phyloP scores from a whole-genome alignment of 1,140 invertebrate species.

The Drosophila neocordata region DNA sequence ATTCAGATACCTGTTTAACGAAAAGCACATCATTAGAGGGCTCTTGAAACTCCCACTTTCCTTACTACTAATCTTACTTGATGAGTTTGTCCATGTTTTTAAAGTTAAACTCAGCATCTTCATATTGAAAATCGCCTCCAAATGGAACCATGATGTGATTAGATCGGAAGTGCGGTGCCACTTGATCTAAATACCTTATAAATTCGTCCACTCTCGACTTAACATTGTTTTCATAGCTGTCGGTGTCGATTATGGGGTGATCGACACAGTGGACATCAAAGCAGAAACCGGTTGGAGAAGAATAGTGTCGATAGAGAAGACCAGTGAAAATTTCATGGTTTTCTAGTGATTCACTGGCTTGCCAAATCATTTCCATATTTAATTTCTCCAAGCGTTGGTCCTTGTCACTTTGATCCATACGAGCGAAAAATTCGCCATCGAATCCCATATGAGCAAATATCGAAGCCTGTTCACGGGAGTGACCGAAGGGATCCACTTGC shows the following conservation, averaged over 20 bases:
- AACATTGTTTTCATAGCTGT: constrained; percentile 89
- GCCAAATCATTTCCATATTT: constrained; percentile 79
- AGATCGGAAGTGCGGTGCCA: constrained; percentile 85
- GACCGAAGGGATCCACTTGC: constrained; percentile 98
- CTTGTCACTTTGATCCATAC: constrained; percentile 95
- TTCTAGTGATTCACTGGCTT: constrained; percentile 87
- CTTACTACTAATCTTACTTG: constrained; percentile 84
- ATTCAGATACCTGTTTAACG: constrained; percentile 78
- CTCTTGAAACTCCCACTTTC: rapidly evolving
- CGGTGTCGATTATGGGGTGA: constrained; percentile 91
- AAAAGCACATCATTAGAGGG: background rate
- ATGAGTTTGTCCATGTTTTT: constrained; percentile 95
- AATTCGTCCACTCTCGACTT: constrained; percentile 86
- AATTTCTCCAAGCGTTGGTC: constrained; percentile 85
- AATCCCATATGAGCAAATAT: constrained; percentile 93
- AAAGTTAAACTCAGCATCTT: constrained; percentile 92
- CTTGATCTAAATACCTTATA: constrained; percentile 83
- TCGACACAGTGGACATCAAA: constrained; percentile 93
- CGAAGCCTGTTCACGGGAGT: constrained; percentile 93
- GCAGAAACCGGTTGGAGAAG: constrained; percentile 93
- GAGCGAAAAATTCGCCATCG: constrained; percentile 94
- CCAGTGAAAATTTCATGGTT: constrained; percentile 88
- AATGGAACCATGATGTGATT: constrained; percentile 95
- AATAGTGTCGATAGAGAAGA: constrained; percentile 90
- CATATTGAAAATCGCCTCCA: constrained; percentile 97